phyloP scores from a whole-genome alignment of 23 tunicate species.

The Ciona savignyi region DNA sequence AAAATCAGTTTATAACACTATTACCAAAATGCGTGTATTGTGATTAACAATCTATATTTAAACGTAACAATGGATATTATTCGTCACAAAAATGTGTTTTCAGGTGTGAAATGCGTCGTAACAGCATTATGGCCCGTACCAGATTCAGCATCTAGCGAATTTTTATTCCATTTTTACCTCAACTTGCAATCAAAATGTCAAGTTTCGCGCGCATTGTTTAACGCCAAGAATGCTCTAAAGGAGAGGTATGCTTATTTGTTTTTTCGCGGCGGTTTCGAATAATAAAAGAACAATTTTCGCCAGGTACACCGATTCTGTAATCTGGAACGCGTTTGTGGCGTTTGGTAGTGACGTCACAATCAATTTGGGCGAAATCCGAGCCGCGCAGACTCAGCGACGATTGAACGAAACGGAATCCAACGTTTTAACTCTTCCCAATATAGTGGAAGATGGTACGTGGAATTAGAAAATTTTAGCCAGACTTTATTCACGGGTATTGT shows the following conservation, averaged over 20 bases:
- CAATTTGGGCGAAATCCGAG: slow-evolving; percentile 44
- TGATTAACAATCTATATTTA: too few relatives aligned
- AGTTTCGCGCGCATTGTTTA: slow-evolving; percentile 43
- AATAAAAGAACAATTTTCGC: too few relatives aligned
- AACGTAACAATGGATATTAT: too few relatives aligned
- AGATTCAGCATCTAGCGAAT: slow-evolving; percentile 24
- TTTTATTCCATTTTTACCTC: slow-evolving; percentile 53
- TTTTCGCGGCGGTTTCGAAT: too few relatives aligned
- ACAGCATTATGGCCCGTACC: slow-evolving; percentile 56
- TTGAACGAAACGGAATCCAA: slow-evolving; percentile 32
- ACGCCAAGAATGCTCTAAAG: slow-evolving; percentile 33
- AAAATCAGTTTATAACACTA: too few relatives aligned
- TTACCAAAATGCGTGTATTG: too few relatives aligned
- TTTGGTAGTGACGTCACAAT: slow-evolving; percentile 46
- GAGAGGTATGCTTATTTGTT: slow-evolving; percentile 33
- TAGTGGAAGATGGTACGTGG: slow-evolving; percentile 48
- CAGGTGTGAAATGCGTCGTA: slow-evolving; percentile 56
- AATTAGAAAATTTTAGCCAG: too few relatives aligned
- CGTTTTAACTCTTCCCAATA: slow-evolving; percentile 4
- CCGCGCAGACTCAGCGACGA: slow-evolving; percentile 37
- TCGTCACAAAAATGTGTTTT: too few relatives aligned
- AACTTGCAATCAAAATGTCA: slow-evolving; percentile 21
- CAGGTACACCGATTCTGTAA: slow-evolving; percentile 33
- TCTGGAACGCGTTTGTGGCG: slow-evolving; percentile 53
- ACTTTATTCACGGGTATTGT: too few relatives aligned